These are phyloP conservation scores for Pandion haliaetus DNA, from an alignment of 2,113 vertebrate genomes.

Conservation along the genomic window DNA sequence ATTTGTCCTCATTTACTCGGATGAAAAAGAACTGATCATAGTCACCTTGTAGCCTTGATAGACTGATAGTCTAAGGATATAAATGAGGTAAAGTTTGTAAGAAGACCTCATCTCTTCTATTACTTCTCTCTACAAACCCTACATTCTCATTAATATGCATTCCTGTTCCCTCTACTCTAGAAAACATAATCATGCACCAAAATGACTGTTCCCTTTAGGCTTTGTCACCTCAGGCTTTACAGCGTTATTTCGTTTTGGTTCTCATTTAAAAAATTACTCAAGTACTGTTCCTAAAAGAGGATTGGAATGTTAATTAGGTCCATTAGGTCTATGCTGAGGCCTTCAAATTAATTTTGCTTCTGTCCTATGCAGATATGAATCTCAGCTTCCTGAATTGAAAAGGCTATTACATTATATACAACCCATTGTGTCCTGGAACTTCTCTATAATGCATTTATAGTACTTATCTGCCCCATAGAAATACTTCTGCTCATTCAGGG, in stretches of 20 bases:
- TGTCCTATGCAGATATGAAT: neutral
- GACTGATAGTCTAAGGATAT: neutral
- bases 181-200: neutral
- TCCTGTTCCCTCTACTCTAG: neutral
- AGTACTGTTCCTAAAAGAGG: conserved; percentile 15
- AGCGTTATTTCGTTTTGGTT: neutral
- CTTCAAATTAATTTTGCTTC: conserved; percentile 34
- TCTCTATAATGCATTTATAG: neutral
- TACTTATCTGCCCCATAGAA: neutral
- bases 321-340: conserved; percentile 1
- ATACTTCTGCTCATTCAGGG: neutral
- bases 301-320: conserved; percentile 44
- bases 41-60: neutral
- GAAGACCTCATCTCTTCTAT: neutral
- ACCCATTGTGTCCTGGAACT: neutral
- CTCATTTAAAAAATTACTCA: conserved; percentile 39
- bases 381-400: conserved; percentile 12
- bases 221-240: conserved; percentile 41
- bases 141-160: neutral
- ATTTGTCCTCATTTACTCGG: neutral
- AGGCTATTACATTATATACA: neutral
- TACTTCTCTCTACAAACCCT: neutral
- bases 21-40: neutral
- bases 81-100: neutral
- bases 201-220: conserved; percentile 21